Evolutionary conservation across 2,797 vertebrate species (phyloP), one percentile per base, ranked within the genome.

Genomic region (Alfaro cultratus): DNA sequence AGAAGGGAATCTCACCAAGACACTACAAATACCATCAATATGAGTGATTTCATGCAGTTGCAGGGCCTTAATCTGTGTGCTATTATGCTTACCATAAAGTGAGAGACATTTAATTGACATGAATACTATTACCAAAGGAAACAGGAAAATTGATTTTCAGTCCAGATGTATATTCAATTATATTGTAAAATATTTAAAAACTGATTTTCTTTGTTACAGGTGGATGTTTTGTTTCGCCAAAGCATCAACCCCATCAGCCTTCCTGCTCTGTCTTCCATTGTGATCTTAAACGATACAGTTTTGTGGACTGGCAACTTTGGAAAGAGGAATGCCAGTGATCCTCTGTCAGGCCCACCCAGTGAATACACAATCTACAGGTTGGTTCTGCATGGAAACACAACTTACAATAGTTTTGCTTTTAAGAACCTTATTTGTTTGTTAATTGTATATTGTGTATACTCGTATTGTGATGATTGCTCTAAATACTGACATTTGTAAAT

Each of bases 301-400:
- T 93, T 99, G 83, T 99, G 98, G 98, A 99, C 97, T 0, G 97
- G 98, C 4, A 99, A 99, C 93, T 98, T 99, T 0, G 98, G 98
- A 1, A 98, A 89, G 91, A 98, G 92, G 87, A 99, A 99, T 0
- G 77, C 87, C 77, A 98, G 96, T 0, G 97, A 99, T 78, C 96
- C 96, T 0, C 79, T 90, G 45, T 98, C 98, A 0, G 93, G 94
- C 11, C 77, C 94, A 0, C 98, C 98, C 51, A 98, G 97, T 0
- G 98, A 99, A 76, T 98, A 98, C 85, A 98, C 98, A 2, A 95
- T 98, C 67, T 99, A 99, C 94, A 96, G 98, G 98, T 98, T 90
- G 92, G 92, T 29, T 34, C 3, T 41, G 5, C 29, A 7, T 6
- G 5, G 3, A 70, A 43, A n/a, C 10, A 5, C 41, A 45, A 26